Conservation (phyloP, 2,888 invertebrate species). For the Graphium colonna region DNA sequence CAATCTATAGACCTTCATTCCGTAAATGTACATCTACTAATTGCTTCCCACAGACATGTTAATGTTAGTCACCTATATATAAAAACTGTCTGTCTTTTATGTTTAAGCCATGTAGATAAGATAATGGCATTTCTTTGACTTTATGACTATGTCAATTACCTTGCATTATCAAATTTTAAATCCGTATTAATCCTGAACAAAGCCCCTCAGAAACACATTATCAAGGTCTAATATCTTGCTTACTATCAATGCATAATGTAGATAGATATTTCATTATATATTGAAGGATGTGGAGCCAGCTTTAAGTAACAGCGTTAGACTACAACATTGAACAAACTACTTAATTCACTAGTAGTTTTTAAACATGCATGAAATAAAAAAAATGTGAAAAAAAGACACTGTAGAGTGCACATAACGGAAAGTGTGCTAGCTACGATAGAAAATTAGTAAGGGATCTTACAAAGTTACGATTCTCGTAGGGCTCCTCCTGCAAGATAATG, state of each 20-base stretch:
- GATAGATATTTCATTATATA: neutral
- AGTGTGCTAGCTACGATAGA: conserved; percentile 47
- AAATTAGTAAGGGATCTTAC: conserved; percentile 53
- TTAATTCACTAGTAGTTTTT: conserved; percentile 27
- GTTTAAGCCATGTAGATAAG: conserved; percentile 31
- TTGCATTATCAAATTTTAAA: conserved; percentile 41
- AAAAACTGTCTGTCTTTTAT: conserved; percentile 23
- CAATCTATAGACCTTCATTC: neutral
- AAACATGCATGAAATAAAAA: conserved; percentile 31
- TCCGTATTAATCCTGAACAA: conserved; percentile 50
- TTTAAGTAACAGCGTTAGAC: conserved; percentile 4
- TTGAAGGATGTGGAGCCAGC: neutral
- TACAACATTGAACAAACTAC: conserved; percentile 14
- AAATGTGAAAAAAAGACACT: conserved; percentile 22
- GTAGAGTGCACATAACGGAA: conserved; percentile 34
- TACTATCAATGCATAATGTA: neutral
- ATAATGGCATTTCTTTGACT: conserved; percentile 28
- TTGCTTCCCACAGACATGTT: conserved; percentile 22
- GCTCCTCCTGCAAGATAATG: conserved; percentile 57
- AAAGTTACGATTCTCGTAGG: conserved; percentile 58
- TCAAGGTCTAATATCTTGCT: conserved; percentile 9
- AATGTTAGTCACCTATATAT: conserved; percentile 20
- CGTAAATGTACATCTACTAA: neutral
- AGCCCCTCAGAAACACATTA: too few species aligned
- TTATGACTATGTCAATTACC: conserved; percentile 31